phyloP scores from a whole-genome alignment of 2,797 vertebrate species.

The Crenichthys baileyi region DNA sequence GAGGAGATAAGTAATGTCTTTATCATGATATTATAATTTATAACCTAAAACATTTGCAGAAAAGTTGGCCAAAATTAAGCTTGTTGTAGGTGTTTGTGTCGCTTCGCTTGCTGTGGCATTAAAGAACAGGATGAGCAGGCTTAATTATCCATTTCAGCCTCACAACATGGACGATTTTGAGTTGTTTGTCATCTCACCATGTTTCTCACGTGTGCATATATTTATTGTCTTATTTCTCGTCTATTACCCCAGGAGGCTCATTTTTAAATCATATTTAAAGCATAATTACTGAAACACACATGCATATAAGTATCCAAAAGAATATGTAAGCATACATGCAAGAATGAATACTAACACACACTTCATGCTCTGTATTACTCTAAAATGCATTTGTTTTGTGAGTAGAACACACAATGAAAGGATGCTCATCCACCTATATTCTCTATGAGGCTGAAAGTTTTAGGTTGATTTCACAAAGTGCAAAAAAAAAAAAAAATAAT shows the following conservation, averaged over 20 bases:
- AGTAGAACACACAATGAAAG: not conserved
- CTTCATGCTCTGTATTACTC: not conserved
- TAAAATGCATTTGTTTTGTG: not conserved
- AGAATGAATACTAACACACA: not conserved
- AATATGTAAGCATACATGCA: not conserved
- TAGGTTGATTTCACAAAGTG: not conserved
- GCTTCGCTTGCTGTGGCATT: slow-evolving; percentile 29
- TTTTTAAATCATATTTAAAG: slow-evolving; percentile 30
- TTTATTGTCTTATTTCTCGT: not conserved
- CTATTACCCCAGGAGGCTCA: not conserved
- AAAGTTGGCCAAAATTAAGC: slow-evolving; percentile 6
- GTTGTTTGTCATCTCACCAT: not conserved
- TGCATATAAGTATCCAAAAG: not conserved
- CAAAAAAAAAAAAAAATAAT: not conserved
- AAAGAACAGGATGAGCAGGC: not conserved
- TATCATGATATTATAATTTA: slow-evolving; percentile 16
- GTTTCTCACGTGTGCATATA: not conserved
- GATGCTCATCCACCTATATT: not conserved
- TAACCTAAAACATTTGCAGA: slow-evolving; percentile 22
- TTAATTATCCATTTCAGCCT: slow-evolving; percentile 21
- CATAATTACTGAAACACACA: slow-evolving; percentile 32
- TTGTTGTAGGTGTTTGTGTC: not conserved
- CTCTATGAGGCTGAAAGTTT: not conserved
- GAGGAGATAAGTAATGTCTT: slow-evolving; percentile 27
- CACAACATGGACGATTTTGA: not conserved